phyloP scores from a whole-genome alignment of 2,797 vertebrate genomes.

The Myoxocephalus aenaeus region DNA sequence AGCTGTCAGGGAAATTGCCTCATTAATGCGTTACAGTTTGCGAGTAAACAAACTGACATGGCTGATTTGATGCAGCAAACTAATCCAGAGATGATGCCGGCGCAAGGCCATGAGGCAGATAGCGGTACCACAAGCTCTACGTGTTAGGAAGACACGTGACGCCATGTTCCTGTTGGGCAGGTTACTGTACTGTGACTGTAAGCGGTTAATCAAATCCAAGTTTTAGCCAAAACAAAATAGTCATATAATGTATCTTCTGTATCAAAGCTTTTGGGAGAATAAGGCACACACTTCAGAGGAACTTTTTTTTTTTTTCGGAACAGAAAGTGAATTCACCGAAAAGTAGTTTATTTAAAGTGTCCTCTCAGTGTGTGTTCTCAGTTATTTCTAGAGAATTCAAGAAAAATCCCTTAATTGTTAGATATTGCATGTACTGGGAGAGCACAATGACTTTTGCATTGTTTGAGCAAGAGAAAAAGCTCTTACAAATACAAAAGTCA shows the following conservation, averaged over 20 bases:
- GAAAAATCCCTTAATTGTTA: background rate
- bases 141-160: background rate
- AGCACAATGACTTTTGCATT: background rate
- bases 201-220: background rate
- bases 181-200: background rate
- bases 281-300: background rate
- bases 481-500: background rate
- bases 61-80: background rate
- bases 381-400: background rate
- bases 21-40: constrained; percentile 1
- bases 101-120: constrained; percentile 1
- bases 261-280: background rate
- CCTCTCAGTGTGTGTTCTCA: background rate
- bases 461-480: background rate
- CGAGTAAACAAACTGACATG: background rate
- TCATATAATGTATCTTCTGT: background rate
- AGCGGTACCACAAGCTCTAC: background rate
- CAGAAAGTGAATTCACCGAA: too few relatives aligned
- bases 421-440: background rate
- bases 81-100: background rate
- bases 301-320: too few relatives aligned
- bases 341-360: background rate
- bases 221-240: background rate
- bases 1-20: constrained; percentile 8
- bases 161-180: background rate